A percentile compares a stretch with the other conserved stretches of the same genome.
phyloP scores from a whole-genome alignment of 2,888 invertebrate genomes.

The Euphydryas editha region DNA sequence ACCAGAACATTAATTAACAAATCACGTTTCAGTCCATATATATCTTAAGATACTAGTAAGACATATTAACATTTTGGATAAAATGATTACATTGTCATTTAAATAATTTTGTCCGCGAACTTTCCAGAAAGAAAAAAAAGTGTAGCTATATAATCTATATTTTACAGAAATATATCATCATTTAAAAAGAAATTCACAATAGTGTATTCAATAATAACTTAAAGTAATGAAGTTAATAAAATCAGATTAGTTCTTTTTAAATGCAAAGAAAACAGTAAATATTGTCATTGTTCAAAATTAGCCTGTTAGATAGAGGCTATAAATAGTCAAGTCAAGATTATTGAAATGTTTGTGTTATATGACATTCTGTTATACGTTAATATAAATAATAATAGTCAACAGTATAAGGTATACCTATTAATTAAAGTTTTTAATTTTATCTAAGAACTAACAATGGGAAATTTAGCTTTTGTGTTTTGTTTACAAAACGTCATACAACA shows the following conservation, averaged over 20 bases:
- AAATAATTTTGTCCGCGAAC: background rate
- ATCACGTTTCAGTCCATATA: background rate
- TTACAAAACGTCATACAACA: conserved; percentile 17
- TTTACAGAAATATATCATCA: conserved; percentile 15
- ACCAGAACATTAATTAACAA: background rate
- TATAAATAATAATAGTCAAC: background rate
- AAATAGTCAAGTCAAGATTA: background rate
- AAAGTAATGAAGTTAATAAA: conserved; percentile 2
- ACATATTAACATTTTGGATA: conserved; percentile 6
- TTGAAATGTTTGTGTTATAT: background rate
- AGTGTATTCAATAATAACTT: conserved; percentile 7
- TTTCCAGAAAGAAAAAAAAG: background rate
- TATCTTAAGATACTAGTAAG: background rate
- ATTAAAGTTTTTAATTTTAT: background rate
- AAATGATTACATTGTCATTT: background rate
- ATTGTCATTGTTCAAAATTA: conserved; percentile 11
- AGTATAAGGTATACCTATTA: background rate
- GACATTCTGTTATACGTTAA: conserved; percentile 6
- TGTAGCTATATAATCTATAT: conserved; percentile 5
- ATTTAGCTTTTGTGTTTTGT: background rate
- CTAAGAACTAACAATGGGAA: background rate
- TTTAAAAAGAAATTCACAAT: conserved; percentile 3
- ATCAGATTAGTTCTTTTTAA: conserved; percentile 21
- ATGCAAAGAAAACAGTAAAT: conserved; percentile 22
- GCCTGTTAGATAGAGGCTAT: background rate